These are phyloP conservation scores for Melanotaenia parkinsoni DNA, from an alignment of 2,797 vertebrate species.

Conservation along the genomic window DNA sequence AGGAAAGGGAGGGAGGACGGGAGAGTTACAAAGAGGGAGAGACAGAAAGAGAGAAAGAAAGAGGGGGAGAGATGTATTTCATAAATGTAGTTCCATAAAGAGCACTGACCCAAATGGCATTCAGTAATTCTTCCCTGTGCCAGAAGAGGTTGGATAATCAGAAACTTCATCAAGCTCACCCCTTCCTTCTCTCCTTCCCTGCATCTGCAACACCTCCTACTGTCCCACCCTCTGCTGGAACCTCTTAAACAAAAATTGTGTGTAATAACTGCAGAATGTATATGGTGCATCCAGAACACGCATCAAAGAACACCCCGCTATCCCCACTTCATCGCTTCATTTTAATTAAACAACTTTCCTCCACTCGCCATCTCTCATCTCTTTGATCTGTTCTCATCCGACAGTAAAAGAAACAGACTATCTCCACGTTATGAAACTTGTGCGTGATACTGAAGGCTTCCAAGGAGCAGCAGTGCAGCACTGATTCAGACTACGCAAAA, in stretches of 20 bases:
- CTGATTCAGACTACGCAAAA: conserved; percentile 37
- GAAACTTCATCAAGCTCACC: conserved; percentile 76
- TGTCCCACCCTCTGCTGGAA: conserved; percentile 66
- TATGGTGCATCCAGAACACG: conserved; percentile 64
- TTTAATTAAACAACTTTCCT: conserved; percentile 84
- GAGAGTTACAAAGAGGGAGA: conserved; percentile 66
- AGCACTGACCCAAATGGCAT: conserved; percentile 82
- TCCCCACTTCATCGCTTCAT: conserved; percentile 49
- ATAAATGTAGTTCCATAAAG: conserved; percentile 83
- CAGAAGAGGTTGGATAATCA: conserved; percentile 76
- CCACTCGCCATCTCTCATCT: conserved; percentile 65
- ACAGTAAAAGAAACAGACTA: conserved; percentile 59
- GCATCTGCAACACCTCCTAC: conserved; percentile 63
- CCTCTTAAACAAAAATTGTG: conserved; percentile 72
- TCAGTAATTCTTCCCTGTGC: conserved; percentile 76
- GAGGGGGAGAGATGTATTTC: conserved; percentile 77
- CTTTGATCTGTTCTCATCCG: conserved; percentile 81
- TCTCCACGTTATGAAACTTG: conserved; percentile 70
- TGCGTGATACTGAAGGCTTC: conserved; percentile 51
- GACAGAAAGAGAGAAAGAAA: conserved; percentile 62
- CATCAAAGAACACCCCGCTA: conserved; percentile 79
- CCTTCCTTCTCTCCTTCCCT: conserved; percentile 59
- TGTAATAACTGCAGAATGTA: conserved; percentile 71
- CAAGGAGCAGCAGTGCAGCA: conserved; percentile 16
- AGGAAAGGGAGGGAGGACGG: conserved; percentile 66